phyloP scores from a whole-genome alignment of 2,888 invertebrate species.

The Leucophenga maculata region DNA sequence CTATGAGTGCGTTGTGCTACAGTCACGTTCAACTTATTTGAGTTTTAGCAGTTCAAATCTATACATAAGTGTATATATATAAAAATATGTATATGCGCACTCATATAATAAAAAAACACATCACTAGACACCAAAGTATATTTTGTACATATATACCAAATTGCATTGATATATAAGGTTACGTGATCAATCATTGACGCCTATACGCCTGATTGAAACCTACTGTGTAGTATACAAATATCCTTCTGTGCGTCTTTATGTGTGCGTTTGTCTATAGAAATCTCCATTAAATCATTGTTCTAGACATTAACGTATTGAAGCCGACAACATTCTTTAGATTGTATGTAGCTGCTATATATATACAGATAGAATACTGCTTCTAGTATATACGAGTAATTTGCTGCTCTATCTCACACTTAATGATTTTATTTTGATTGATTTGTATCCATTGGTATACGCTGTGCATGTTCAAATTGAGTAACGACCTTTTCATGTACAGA shows the following conservation, averaged over 20 bases:
- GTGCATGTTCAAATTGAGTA: constrained; percentile 1
- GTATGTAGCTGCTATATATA: not conserved
- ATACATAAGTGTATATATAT: not conserved
- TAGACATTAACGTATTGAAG: constrained; percentile 16
- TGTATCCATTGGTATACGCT: not conserved
- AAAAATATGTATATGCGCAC: not conserved
- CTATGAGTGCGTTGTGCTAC: too few relatives aligned
- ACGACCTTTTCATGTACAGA: constrained; percentile 11
- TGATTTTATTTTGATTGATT: constrained; percentile 13
- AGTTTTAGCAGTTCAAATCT: not conserved
- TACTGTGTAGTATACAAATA: not conserved
- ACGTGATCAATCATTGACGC: constrained; percentile 23
- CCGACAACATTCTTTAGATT: not conserved
- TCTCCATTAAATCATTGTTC: constrained; percentile 22
- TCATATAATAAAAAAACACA: not conserved
- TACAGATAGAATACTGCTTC: too few relatives aligned
- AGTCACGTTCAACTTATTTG: too few relatives aligned
- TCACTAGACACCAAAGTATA: not conserved
- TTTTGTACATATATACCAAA: not conserved
- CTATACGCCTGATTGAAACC: constrained; percentile 14
- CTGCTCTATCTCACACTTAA: not conserved
- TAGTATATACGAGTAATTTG: not conserved
- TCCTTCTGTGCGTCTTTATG: not conserved
- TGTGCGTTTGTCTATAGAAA: not conserved
- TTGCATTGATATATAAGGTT: constrained; percentile 5